Percentiles rank a stretch among this genome's conserved stretches.
These are phyloP conservation scores for Hypomesus transpacificus DNA, from an alignment of 2,113 vertebrate species.

Conservation along the genomic window DNA sequence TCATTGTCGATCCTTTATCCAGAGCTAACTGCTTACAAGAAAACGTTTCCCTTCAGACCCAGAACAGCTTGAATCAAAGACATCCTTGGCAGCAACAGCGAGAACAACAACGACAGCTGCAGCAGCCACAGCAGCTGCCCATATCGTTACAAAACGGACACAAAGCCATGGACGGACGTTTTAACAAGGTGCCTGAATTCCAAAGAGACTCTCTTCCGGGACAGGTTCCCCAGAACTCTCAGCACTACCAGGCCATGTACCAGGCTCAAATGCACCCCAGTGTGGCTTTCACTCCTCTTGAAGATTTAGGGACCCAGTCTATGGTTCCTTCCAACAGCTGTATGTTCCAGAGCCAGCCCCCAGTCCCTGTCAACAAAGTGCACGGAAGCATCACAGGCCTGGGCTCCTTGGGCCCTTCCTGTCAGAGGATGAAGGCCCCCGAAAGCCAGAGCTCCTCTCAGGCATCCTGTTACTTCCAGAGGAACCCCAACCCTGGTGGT, in stretches of 20 bases:
- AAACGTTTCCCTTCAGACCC: constrained; percentile 38
- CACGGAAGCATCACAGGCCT: constrained; percentile 17
- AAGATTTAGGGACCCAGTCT: background rate
- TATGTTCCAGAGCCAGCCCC: constrained; percentile 39
- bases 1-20: constrained; percentile 4
- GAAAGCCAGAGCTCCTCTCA: constrained; percentile 36
- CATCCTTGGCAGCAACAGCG: constrained; percentile 39
- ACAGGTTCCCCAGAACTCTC: constrained; percentile 1
- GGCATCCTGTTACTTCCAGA: constrained; percentile 45
- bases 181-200: constrained; percentile 20
- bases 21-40: constrained; percentile 32
- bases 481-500: constrained; percentile 4
- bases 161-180: background rate
- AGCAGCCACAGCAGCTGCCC: constrained; percentile 17
- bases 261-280: constrained; percentile 27
- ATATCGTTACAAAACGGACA: constrained; percentile 13
- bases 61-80: constrained; percentile 26
- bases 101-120: constrained; percentile 7
- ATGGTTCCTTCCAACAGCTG: constrained; percentile 18
- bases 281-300: constrained; percentile 25
- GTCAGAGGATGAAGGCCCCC: background rate
- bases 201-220: constrained; percentile 2
- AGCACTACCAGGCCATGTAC: constrained; percentile 16
- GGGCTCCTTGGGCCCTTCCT: background rate
- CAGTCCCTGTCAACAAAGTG: constrained; percentile 10